Conservation (phyloP, 2,797 vertebrate genomes). For the Crenuchus spilurus region DNA sequence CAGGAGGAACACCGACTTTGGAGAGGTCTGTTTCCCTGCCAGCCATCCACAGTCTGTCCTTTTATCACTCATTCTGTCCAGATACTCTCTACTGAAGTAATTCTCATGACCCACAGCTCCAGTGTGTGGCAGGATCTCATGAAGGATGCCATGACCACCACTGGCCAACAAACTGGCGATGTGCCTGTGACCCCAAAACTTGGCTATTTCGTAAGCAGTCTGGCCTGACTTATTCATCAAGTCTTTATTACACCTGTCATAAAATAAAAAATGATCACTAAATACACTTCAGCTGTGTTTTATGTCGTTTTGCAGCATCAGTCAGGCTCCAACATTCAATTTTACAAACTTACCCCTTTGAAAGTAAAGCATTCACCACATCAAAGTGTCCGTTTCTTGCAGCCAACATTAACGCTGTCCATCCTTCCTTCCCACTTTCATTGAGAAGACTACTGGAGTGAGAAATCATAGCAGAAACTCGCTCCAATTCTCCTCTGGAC, state of each 20-base stretch:
- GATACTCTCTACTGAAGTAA: constrained; percentile 85
- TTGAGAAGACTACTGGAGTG: constrained; percentile 77
- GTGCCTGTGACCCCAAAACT: constrained; percentile 92
- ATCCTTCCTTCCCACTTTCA: constrained; percentile 78
- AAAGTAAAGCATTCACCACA: constrained; percentile 78
- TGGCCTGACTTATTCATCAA: constrained; percentile 85
- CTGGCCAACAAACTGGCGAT: constrained; percentile 78
- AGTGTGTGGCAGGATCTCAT: constrained; percentile 61
- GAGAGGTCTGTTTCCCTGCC: constrained; percentile 73
- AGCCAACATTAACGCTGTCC: constrained; percentile 91
- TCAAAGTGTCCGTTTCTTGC: constrained; percentile 86
- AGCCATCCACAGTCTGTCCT: constrained; percentile 85
- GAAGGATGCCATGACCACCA: constrained; percentile 59
- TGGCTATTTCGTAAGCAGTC: constrained; percentile 88
- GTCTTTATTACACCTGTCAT: constrained; percentile 82
- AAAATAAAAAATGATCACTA: neutral
- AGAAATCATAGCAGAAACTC: constrained; percentile 73
- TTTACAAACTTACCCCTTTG: constrained; percentile 79
- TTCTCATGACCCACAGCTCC: constrained; percentile 72
- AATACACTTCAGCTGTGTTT: too few relatives aligned
- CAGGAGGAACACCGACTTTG: constrained; percentile 83
- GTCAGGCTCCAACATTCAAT: too few relatives aligned
- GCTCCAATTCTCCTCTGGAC: constrained; percentile 79
- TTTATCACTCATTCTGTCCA: constrained; percentile 87
- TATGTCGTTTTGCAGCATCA: neutral